phyloP scores from a whole-genome alignment of 1,140 invertebrate genomes.

The Drosophila mauritiana region DNA sequence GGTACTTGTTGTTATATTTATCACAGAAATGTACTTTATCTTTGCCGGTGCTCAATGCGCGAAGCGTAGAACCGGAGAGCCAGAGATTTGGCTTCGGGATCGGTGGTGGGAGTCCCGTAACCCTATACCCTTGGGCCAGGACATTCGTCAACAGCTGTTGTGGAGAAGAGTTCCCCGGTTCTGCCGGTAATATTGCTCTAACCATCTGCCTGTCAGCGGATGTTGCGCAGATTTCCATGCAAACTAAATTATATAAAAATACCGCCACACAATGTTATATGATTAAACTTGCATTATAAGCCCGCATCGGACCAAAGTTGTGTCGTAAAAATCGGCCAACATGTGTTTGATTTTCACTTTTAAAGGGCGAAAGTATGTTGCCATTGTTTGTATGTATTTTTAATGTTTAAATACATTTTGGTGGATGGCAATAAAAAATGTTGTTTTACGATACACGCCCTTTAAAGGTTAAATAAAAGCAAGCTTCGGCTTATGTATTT shows the following conservation, averaged over 20 bases:
- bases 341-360: slow-evolving; percentile 74
- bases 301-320: slow-evolving; percentile 24
- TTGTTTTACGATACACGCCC: neutral
- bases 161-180: slow-evolving; percentile 14
- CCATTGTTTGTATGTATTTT: slow-evolving; percentile 50
- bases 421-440: slow-evolving; percentile 67
- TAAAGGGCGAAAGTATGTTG: slow-evolving; percentile 56
- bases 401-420: slow-evolving; percentile 48
- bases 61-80: slow-evolving; percentile 13
- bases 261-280: slow-evolving; percentile 50
- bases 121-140: slow-evolving; percentile 48
- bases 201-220: slow-evolving; percentile 38
- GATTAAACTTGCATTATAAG: slow-evolving; percentile 81
- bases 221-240: slow-evolving; percentile 25
- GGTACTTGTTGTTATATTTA: slow-evolving; percentile 83
- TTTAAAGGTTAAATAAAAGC: slow-evolving; percentile 7
- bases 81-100: slow-evolving; percentile 22
- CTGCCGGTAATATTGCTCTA: slow-evolving; percentile 70
- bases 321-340: slow-evolving; percentile 60
- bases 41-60: slow-evolving; percentile 62
- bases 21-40: slow-evolving; percentile 79
- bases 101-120: slow-evolving; percentile 22
- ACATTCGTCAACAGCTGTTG: slow-evolving; percentile 75
- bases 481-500: neutral
- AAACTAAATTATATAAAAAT: slow-evolving; percentile 38